Evolutionary conservation across 2,113 vertebrate genomes (phyloP).

Genomic region (Connochaetes taurinus): DNA sequence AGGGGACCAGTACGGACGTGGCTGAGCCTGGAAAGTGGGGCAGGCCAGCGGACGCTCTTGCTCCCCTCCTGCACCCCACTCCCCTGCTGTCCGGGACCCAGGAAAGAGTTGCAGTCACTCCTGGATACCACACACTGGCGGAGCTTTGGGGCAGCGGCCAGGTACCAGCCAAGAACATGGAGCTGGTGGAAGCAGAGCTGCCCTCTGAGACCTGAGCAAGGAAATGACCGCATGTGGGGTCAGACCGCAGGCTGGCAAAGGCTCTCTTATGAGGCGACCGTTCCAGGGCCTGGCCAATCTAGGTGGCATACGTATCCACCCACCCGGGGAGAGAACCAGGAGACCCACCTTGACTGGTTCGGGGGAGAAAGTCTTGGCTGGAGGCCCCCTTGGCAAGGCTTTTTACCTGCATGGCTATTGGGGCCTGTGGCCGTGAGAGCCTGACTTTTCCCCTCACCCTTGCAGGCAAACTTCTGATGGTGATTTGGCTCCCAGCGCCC

Average conservation of each 20-base stretch:
- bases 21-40: conserved; percentile 63
- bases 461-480: not conserved
- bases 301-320: not conserved
- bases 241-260: not conserved
- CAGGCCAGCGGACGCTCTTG: conserved; percentile 40
- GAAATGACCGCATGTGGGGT: not conserved
- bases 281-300: not conserved
- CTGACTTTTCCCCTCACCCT: not conserved
- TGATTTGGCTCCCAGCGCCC: not conserved
- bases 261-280: not conserved
- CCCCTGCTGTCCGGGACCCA: conserved; percentile 15
- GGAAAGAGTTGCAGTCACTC: conserved; percentile 25
- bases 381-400: not conserved
- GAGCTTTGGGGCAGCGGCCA: not conserved
- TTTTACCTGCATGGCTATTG: rapidly evolving
- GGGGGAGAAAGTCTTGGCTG: not conserved
- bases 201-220: not conserved
- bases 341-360: not conserved
- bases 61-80: not conserved
- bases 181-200: not conserved
- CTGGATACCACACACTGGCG: not conserved
- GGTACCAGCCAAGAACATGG: not conserved
- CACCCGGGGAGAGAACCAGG: not conserved
- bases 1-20: conserved; percentile 56
- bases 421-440: rapidly evolving